Evolutionary conservation across 2,888 invertebrate species (phyloP), one percentile per base, ranked within the genome.

Genomic region (Iphiclides podalirius): DNA sequence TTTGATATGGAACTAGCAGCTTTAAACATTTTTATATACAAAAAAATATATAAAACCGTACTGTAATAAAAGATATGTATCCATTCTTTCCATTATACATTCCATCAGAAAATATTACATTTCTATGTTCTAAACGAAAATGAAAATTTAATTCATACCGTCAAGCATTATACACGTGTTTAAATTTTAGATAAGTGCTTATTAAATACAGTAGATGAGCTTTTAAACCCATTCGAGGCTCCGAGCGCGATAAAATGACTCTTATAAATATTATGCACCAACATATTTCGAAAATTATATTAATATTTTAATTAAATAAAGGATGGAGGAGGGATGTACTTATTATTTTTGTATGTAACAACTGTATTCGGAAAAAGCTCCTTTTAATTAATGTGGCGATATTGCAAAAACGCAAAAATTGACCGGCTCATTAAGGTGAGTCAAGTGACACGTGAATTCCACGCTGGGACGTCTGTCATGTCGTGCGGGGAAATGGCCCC

Each of bases 401-500:
- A n/a, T n/a, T n/a, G n/a, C n/a, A n/a, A n/a, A n/a, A n/a, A n/a
- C n/a, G n/a, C n/a, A n/a, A n/a, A n/a, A n/a, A n/a, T n/a, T n/a
- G n/a, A 20, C 3, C 4, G 20, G 20, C 20, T 13, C 4, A 31
- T 17, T 11, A 12, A 12, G 11, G 4, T 11, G 26, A 14, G 34
- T 33, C 33, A 34, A 11, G 45, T 49, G 52, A 64, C 57, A 53
- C 63, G 62, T 64, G 59, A 60, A 60, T 60, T 58, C 53, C 52
- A 50, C 59, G 57, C 55, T 55, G 61, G 52, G 43, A 70, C 63
- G 74, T 72, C 71, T 66, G 67, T 64, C 67, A 67, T 66, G 64
- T 71, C 76, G 76, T 77, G 75, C 76, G 72, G 70, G 70, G 72
- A 71, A 76, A 77, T 79, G 75, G 75, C 78, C 70, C 72, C 72